These are phyloP conservation scores for Panulirus ornatus DNA, from an alignment of 1,140 invertebrate genomes.

Conservation along the genomic window DNA sequence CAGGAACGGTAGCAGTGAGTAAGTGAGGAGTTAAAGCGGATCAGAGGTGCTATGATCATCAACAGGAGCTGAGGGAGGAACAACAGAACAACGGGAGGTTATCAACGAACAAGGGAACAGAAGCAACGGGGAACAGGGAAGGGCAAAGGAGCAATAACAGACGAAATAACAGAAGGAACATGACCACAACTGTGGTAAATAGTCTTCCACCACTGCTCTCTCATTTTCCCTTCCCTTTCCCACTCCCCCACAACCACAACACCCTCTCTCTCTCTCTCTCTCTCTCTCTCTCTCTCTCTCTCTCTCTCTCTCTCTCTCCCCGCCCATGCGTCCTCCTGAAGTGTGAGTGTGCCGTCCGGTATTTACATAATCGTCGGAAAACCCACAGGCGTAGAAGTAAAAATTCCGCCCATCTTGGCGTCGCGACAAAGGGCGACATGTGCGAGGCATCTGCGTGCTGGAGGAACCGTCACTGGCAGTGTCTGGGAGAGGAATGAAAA, in stretches of 20 bases:
- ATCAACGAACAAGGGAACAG: no score
- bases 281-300: background rate
- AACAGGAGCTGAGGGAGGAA: no score
- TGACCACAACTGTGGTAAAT: no score
- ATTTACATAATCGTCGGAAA: background rate
- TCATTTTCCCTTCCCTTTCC: background rate
- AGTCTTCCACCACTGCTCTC: background rate
- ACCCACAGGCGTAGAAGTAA: background rate
- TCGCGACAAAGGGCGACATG: conserved; percentile 24
- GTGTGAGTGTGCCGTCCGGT: background rate
- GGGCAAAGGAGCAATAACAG: no score
- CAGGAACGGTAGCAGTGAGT: no score
- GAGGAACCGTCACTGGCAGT: background rate
- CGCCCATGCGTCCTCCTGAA: background rate
- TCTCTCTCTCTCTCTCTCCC: background rate
- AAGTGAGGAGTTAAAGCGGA: no score
- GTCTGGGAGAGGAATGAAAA: conserved; percentile 26
- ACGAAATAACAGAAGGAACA: no score
- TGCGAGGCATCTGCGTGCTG: conserved; percentile 4
- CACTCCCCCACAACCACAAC: background rate
- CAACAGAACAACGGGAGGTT: no score
- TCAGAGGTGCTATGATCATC: no score
- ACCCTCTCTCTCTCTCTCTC: background rate
- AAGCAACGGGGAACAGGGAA: no score
- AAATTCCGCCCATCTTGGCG: background rate